Evolutionary conservation across 2,797 vertebrate species (phyloP).

Genomic region (Rhinichthys osculus): DNA sequence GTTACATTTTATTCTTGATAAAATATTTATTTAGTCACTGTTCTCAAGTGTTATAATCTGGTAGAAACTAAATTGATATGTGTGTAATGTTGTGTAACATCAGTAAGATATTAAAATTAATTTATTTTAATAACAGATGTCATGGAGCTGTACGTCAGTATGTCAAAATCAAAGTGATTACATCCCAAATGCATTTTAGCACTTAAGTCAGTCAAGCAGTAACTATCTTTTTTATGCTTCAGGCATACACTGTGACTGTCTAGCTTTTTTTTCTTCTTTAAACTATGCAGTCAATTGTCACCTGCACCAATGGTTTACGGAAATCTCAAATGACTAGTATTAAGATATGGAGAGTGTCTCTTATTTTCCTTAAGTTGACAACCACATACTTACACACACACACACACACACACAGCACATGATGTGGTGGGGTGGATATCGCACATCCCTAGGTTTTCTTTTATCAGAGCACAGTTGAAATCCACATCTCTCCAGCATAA

Average conservation of each 20-base stretch:
- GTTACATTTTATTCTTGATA: not conserved
- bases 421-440: not conserved
- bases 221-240: not conserved
- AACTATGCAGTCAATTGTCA: not conserved
- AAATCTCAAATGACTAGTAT: not conserved
- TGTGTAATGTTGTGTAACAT: not conserved
- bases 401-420: not conserved
- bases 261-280: not conserved
- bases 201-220: not conserved
- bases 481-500: constrained; percentile 25
- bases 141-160: not conserved
- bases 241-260: not conserved
- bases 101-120: not conserved
- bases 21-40: not conserved
- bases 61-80: not conserved
- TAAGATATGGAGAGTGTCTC: not conserved
- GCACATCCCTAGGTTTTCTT: not conserved
- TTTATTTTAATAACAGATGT: not conserved
- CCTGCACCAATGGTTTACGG: not conserved
- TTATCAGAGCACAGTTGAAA: constrained; percentile 23
- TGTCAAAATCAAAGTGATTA: not conserved
- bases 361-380: not conserved
- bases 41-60: not conserved
- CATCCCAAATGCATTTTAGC: constrained; percentile 1
- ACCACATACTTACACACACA: not conserved